Base-by-base conservation (phyloP, 2,113 vertebrate species). In the Sapajus apella region DNA sequence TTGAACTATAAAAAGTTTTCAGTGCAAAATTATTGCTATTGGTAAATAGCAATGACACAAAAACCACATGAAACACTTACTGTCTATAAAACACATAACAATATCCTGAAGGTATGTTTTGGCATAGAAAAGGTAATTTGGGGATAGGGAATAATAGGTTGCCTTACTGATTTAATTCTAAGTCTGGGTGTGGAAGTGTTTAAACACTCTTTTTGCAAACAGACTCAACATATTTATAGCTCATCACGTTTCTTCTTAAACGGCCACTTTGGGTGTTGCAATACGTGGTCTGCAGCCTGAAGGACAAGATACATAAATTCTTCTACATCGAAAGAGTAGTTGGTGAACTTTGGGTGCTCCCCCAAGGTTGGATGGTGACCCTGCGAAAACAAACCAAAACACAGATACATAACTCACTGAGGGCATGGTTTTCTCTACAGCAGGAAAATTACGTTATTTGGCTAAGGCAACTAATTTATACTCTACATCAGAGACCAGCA, bases 311-410 rank as follows among this genome's bases (percentile, higher is more conserved):
- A 98, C 99, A 99, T 99, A 97, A 99, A 99, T 98, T 99, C 99
- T 97, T 98, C 98, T 75, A 99, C 99, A 58, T 99, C 99, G 32
- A 99, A 99, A 95, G 99, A 99, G 97, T 99, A 99, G 98, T 99
- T 99, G 52, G 99, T 99, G 96, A 99, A 99, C 98, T 99, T 99
- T 0, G 99, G 99, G 95, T 99, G 99, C 56, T 99, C 99, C 92
- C 99, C 99, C 21, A 99, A 99, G 3, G 99, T 99, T 50, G 99
- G 99, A 97, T 99, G 99, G 98, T 99, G 99, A 96, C 99, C 99
- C 99, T 99, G 98, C 32, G 90, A 94, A 97, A 97, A 97, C 2
- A 80, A 98, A 88, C 35, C 83, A 97, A 96, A 89, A 70, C 61
- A 95, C 75, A 95, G 81, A 91, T 75, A 83, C 32, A 0, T 37